These are phyloP conservation scores for Ectobius pallidus DNA, from an alignment of 2,888 invertebrate genomes.

Conservation along the genomic window DNA sequence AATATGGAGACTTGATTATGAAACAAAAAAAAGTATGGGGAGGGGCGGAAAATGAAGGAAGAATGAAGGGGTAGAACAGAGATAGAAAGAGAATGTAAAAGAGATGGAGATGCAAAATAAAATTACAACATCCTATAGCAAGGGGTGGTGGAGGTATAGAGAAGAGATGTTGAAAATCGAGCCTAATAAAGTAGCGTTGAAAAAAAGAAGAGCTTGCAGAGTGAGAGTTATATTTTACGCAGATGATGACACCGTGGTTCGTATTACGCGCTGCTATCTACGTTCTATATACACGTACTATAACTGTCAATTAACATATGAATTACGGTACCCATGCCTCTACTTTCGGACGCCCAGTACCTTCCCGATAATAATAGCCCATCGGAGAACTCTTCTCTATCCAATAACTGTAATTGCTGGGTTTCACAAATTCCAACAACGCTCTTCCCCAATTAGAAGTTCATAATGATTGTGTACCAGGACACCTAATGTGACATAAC, in stretches of 20 bases:
- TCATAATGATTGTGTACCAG: neutral
- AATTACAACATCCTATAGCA: conserved; percentile 22
- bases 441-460: conserved; percentile 22
- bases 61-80: neutral
- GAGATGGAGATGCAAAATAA: conserved; percentile 1
- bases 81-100: neutral
- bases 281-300: conserved; percentile 10
- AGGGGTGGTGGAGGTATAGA: conserved; percentile 5
- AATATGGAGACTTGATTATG: conserved; percentile 7
- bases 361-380: conserved; percentile 20
- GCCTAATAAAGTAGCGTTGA: conserved; percentile 22
- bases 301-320: conserved; percentile 38
- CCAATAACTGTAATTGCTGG: conserved; percentile 28
- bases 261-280: conserved; percentile 18
- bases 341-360: neutral
- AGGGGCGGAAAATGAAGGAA: conserved; percentile 7
- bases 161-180: conserved; percentile 18
- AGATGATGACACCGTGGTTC: conserved; percentile 15
- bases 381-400: conserved; percentile 6
- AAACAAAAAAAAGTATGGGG: conserved; percentile 7
- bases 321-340: conserved; percentile 33
- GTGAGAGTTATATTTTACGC: conserved; percentile 26
- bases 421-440: conserved; percentile 28
- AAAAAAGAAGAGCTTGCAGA: neutral
- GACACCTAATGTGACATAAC: neutral